Percentiles rank a stretch among this genome's conserved stretches.
Evolutionary conservation across 2,113 vertebrate species (phyloP).

Genomic region (Callocephalon fimbriatum): DNA sequence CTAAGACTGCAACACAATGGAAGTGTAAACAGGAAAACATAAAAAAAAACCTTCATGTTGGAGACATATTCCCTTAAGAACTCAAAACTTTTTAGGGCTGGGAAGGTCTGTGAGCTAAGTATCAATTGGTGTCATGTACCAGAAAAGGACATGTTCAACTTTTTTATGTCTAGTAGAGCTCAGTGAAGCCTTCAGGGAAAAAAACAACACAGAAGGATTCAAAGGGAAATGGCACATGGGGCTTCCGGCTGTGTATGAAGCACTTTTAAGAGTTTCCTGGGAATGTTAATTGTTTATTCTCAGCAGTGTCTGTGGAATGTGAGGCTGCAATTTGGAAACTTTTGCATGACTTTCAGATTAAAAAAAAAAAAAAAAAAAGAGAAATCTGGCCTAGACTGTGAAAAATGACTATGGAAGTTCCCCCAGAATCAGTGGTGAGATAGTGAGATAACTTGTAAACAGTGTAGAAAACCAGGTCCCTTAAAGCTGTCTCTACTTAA

Average conservation of each 20-base stretch:
- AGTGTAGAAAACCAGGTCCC: background rate
- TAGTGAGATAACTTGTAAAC: background rate
- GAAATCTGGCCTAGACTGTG: background rate
- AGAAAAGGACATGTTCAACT: slow-evolving; percentile 7
- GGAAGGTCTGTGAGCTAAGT: background rate
- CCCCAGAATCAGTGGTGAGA: background rate
- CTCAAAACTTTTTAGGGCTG: background rate
- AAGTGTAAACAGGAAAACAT: slow-evolving; percentile 25
- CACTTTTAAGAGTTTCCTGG: background rate
- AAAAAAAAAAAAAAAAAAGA: background rate
- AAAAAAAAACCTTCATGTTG: background rate
- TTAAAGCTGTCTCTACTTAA: background rate
- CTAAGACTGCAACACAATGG: background rate
- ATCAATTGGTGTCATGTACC: background rate
- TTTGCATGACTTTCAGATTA: background rate
- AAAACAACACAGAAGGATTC: background rate
- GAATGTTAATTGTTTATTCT: background rate
- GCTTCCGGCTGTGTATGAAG: background rate
- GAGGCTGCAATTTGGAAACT: background rate
- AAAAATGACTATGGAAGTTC: background rate
- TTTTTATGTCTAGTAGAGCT: slow-evolving; percentile 5
- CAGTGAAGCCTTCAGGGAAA: background rate
- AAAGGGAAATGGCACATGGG: background rate
- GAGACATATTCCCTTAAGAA: background rate
- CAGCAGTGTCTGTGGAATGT: background rate